Conservation (phyloP, 1,140 invertebrate species). For the Euura lappo region DNA sequence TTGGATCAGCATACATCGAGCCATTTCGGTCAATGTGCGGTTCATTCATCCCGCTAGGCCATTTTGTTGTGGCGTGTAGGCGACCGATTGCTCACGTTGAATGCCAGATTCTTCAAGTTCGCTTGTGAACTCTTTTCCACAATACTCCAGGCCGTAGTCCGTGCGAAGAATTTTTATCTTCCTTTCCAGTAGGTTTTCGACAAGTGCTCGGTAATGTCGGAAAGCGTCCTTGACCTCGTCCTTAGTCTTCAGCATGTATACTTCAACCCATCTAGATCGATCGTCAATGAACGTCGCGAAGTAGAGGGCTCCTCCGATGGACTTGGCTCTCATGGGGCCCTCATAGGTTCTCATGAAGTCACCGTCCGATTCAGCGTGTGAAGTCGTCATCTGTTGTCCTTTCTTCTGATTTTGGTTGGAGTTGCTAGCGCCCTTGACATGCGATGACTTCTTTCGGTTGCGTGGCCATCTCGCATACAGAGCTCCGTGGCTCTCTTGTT, state of each 20-base stretch:
- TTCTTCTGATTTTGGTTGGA: too few relatives aligned
- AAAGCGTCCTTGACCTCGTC: constrained; percentile 18
- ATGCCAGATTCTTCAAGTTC: constrained; percentile 10
- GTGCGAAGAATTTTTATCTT: too few relatives aligned
- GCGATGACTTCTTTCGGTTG: too few relatives aligned
- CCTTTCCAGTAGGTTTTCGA: constrained; percentile 11
- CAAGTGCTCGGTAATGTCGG: constrained; percentile 13
- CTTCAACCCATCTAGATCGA: constrained; percentile 13
- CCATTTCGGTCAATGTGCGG: constrained; percentile 24
- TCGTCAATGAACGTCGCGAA: constrained; percentile 34
- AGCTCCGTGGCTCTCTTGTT: too few relatives aligned
- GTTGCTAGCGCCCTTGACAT: too few relatives aligned
- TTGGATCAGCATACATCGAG: constrained; percentile 42
- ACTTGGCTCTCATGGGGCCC: constrained; percentile 34
- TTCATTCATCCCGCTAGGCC: constrained; percentile 39
- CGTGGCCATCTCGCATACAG: too few relatives aligned
- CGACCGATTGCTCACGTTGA: constrained; percentile 20
- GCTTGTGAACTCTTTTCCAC: constrained; percentile 5
- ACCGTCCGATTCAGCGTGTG: too few relatives aligned
- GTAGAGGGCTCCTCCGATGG: constrained; percentile 27
- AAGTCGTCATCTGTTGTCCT: too few relatives aligned
- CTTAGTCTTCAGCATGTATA: constrained; percentile 23
- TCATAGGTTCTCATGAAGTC: too few relatives aligned
- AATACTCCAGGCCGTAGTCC: not conserved
- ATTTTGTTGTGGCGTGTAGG: constrained; percentile 39